These are phyloP conservation scores for Plectrocnemia conspersa DNA, from an alignment of 1,140 invertebrate species.

Conservation along the genomic window DNA sequence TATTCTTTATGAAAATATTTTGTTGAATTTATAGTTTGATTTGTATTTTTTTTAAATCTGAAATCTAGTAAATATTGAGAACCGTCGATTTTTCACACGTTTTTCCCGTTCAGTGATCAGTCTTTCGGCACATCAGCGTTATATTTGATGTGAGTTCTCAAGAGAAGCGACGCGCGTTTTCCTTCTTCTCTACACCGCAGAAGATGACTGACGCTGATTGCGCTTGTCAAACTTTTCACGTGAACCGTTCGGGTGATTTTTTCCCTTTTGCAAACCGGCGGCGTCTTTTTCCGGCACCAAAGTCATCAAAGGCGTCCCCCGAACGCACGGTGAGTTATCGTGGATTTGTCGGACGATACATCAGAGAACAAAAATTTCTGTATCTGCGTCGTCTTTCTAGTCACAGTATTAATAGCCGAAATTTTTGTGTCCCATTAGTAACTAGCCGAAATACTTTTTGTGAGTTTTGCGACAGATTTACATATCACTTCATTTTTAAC, in stretches of 20 bases:
- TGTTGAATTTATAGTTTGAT: too few species aligned
- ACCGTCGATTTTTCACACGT: too few species aligned
- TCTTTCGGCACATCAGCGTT: too few species aligned
- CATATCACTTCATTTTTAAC: constrained; percentile 22
- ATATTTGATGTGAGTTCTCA: too few species aligned
- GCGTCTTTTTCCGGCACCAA: constrained; percentile 8
- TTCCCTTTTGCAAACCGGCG: constrained; percentile 2
- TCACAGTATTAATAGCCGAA: constrained; percentile 16
- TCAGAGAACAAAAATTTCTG: too few species aligned
- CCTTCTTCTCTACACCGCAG: constrained; percentile 12
- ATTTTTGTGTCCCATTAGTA: constrained; percentile 10
- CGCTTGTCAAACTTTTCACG: constrained; percentile 20
- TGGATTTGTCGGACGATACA: constrained; percentile 32
- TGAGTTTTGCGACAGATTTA: constrained; percentile 19
- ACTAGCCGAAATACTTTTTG: constrained; percentile 15
- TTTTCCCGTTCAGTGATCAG: too few species aligned
- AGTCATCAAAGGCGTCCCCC: constrained; percentile 18
- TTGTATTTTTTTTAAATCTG: too few species aligned
- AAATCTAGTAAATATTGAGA: too few species aligned
- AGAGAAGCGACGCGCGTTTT: constrained; percentile 25
- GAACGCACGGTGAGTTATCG: constrained; percentile 21
- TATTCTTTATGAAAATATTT: too few species aligned
- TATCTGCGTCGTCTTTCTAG: neutral
- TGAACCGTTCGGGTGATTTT: neutral
- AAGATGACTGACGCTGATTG: constrained; percentile 27